These are phyloP conservation scores for Leucoptera coffeella DNA, from an alignment of 2,888 invertebrate genomes.

Conservation along the genomic window DNA sequence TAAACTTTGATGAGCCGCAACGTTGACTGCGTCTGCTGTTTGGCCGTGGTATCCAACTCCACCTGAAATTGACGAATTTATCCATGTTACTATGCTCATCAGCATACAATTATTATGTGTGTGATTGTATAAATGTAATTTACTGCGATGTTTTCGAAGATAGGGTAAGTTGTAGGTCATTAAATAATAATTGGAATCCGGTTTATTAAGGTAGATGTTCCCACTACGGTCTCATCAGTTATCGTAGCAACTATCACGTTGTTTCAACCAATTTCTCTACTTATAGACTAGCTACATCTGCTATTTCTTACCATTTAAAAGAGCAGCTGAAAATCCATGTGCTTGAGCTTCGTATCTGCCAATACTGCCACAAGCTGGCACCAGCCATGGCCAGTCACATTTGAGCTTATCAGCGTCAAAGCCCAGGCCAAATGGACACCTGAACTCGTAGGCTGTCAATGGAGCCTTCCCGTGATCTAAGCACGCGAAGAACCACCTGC, in stretches of 20 bases:
- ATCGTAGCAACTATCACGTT: too few species aligned
- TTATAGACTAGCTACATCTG: too few species aligned
- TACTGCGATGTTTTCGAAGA: too few species aligned
- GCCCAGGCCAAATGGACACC: slow-evolving; percentile 73
- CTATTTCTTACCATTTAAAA: slow-evolving; percentile 22
- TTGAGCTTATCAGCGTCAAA: slow-evolving; percentile 64
- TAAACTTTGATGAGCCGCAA: slow-evolving; percentile 40
- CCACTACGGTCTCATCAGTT: too few species aligned
- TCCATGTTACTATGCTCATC: too few species aligned
- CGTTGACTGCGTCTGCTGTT: slow-evolving; percentile 37
- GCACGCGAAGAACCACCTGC: slow-evolving; percentile 80
- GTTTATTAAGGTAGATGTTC: too few species aligned
- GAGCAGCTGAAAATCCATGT: slow-evolving; percentile 32
- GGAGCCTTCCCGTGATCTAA: slow-evolving; percentile 61
- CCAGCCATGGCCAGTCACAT: slow-evolving; percentile 79
- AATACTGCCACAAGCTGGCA: slow-evolving; percentile 55
- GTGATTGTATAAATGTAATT: too few species aligned
- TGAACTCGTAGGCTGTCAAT: slow-evolving; percentile 70
- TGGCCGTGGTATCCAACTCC: slow-evolving; percentile 39
- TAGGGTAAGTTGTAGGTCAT: too few species aligned
- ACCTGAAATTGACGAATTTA: slow-evolving; percentile 17
- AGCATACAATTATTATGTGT: too few species aligned
- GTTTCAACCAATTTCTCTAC: too few species aligned
- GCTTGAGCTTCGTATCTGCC: slow-evolving; percentile 47
- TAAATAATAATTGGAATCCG: too few species aligned